Base-by-base conservation (phyloP, 2,113 vertebrate genomes). In the Pterocles burchelli region DNA sequence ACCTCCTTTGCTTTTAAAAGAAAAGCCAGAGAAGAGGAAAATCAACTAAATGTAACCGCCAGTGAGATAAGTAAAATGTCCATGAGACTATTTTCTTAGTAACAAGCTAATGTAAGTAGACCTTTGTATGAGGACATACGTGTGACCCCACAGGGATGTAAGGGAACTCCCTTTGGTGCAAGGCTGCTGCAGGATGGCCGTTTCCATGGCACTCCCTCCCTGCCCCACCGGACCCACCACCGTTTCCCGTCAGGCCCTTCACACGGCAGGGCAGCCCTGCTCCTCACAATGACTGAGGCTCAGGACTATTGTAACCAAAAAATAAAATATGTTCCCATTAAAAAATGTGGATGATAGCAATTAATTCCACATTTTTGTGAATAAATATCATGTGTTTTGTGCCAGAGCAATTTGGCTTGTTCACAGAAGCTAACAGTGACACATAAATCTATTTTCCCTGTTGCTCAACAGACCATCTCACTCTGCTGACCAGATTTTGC, bases 301-400 rank as follows among this genome's bases (percentile, higher is more conserved):
- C 68, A 49, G 49, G 62, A 76, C 92, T 79, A 94, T 89, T 96
- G 91, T 95, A 91, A 96, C 63, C 38, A 58, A 81, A 96, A 81
- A 20, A 36, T 52, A 87, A 93, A 93, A 78, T 49, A 58, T 65
- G 66, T 68, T 92, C 93, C 74, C 77, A 84, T 93, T 87, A 89
- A 92, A 95, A 87, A 82, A 77, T 79, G 54, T 70, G 82, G 73
- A 89, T 90, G 38, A 95, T 74, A 92, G 88, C 95, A 97, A 97
- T 96, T 96, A 96, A 96, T 96, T 74, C 92, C 92, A 96, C 85
- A 93, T 93, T 96, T 92, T 87, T 89, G 67, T 84, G 93, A 94
- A 96, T 93, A 96, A 95, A 89, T 95, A 95, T 92, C 1, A 13
- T 90, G 78, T 22, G 51, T 17, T 83, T 63, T 85, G 49, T 79